Conservation (phyloP, 2,888 invertebrate genomes). For the Caradrina kadenii region DNA sequence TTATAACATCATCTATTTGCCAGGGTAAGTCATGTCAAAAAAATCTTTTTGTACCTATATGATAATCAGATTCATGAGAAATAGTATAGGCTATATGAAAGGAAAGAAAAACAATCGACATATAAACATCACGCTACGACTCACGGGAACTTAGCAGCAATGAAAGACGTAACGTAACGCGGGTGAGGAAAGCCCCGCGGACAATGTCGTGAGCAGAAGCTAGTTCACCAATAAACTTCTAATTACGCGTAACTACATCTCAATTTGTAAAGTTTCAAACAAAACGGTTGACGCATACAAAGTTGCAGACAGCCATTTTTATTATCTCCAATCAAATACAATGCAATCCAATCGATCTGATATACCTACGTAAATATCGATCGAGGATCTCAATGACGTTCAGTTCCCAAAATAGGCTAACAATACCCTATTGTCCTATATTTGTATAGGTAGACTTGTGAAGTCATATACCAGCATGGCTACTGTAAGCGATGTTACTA, state of each 20-base stretch:
- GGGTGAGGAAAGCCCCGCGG: too few relatives aligned
- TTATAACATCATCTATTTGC: too few relatives aligned
- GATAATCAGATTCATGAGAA: too few relatives aligned
- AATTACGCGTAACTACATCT: conserved; percentile 20
- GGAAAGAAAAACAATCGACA: too few relatives aligned
- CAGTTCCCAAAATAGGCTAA: conserved; percentile 47
- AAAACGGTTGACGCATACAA: conserved; percentile 24
- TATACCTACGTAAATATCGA: conserved; percentile 20
- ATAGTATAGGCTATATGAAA: too few relatives aligned
- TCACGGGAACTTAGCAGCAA: too few relatives aligned
- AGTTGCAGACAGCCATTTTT: conserved; percentile 30
- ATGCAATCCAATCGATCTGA: conserved; percentile 41
- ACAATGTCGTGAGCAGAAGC: too few relatives aligned
- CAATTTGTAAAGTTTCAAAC: conserved; percentile 8
- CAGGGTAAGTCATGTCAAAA: too few relatives aligned
- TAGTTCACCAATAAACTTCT: background rate
- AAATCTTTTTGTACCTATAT: too few relatives aligned
- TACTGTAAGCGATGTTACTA: conserved; percentile 1
- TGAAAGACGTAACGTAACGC: too few relatives aligned
- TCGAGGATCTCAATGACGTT: conserved; percentile 37
- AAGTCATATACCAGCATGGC: conserved; percentile 25
- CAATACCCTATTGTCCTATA: conserved; percentile 57
- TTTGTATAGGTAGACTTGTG: conserved; percentile 33
- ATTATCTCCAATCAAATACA: conserved; percentile 43
- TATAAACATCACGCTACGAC: too few relatives aligned